Conservation (phyloP, 2,888 invertebrate species). For the Venusia cambrica region DNA sequence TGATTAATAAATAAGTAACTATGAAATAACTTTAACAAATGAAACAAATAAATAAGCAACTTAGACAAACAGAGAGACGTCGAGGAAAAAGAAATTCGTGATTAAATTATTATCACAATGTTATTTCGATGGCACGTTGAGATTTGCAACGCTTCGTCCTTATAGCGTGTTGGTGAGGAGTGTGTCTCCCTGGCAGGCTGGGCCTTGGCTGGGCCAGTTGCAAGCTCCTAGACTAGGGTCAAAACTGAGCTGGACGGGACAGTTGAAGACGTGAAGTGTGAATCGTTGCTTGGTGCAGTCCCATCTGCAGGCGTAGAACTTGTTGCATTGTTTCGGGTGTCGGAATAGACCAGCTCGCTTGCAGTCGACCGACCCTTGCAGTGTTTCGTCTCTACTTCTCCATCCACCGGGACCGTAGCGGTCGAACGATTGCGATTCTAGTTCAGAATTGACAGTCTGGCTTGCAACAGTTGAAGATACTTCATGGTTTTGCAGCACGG, state of each 20-base stretch:
- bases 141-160: constrained; percentile 40
- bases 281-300: constrained; percentile 88
- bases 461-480: constrained; percentile 45
- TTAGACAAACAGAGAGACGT: constrained; percentile 58
- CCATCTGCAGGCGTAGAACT: constrained; percentile 91
- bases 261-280: constrained; percentile 88
- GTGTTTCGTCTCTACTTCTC: constrained; percentile 80
- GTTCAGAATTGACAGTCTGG: constrained; percentile 39
- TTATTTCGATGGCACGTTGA: constrained; percentile 73
- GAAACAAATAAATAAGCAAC: constrained; percentile 71
- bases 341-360: constrained; percentile 82
- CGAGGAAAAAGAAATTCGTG: constrained; percentile 47
- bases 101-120: constrained; percentile 67
- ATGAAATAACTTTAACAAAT: constrained; percentile 73
- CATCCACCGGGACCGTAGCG: constrained; percentile 83
- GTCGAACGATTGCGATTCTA: constrained; percentile 76
- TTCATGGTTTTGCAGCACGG: constrained; percentile 60
- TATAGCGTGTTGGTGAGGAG: constrained; percentile 79
- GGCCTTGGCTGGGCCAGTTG: constrained; percentile 91
- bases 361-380: constrained; percentile 83
- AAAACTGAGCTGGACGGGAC: constrained; percentile 89
- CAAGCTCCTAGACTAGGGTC: constrained; percentile 88
- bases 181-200: constrained; percentile 87
- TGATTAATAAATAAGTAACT: constrained; percentile 72
- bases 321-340: constrained; percentile 90